Conservation (phyloP, 2,797 vertebrate genomes). For the Danio albolineatus region DNA sequence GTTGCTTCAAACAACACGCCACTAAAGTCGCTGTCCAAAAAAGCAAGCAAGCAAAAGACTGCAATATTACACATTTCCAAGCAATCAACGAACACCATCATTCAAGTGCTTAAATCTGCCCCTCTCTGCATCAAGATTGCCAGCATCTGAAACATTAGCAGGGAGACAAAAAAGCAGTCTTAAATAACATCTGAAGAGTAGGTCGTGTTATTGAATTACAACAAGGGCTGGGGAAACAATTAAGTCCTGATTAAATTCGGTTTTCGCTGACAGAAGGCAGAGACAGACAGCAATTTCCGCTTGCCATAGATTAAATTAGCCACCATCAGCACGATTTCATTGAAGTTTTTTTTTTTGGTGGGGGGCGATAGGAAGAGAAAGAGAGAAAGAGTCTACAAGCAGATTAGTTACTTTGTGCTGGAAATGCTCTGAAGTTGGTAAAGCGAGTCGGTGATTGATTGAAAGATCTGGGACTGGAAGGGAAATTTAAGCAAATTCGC, state of each 20-base stretch:
- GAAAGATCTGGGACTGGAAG: conserved; percentile 51
- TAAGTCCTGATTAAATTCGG: conserved; percentile 61
- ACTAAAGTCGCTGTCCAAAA: background rate
- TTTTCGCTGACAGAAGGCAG: conserved; percentile 51
- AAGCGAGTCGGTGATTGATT: conserved; percentile 56
- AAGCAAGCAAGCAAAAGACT: background rate
- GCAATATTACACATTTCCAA: background rate
- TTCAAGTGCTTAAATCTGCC: conserved; percentile 22
- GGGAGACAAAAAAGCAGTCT: conserved; percentile 37
- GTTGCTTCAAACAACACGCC: background rate
- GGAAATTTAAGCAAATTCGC: conserved; percentile 56
- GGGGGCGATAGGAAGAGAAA: conserved; percentile 11
- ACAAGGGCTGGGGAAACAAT: conserved; percentile 63
- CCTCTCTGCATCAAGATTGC: conserved; percentile 30
- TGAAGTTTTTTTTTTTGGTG: conserved; percentile 47
- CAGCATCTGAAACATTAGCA: conserved; percentile 34
- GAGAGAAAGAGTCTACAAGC: conserved; percentile 42
- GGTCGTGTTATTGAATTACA: conserved; percentile 62
- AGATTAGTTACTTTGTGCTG: conserved; percentile 56
- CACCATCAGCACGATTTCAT: conserved; percentile 59
- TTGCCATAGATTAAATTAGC: conserved; percentile 63
- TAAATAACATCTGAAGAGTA: conserved; percentile 54
- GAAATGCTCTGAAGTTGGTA: conserved; percentile 46
- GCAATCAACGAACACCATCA: background rate
- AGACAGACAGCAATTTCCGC: conserved; percentile 62